These are phyloP conservation scores for Pteropus rufus DNA, from an alignment of 2,797 vertebrate genomes.

Conservation along the genomic window DNA sequence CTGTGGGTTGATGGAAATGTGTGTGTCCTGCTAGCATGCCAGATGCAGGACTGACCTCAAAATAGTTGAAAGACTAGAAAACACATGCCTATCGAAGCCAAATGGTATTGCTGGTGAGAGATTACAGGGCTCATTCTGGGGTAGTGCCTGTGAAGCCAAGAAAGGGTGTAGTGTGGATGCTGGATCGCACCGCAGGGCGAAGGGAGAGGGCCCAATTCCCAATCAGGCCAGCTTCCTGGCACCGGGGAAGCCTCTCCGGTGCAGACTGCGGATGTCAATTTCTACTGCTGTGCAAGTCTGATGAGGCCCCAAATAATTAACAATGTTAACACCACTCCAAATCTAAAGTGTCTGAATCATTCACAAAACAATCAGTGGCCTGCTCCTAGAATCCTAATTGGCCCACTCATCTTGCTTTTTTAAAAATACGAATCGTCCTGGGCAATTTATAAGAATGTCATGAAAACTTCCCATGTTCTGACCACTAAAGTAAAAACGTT, in stretches of 20 bases:
- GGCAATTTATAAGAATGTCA: neutral
- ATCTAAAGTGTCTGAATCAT: neutral
- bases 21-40: neutral
- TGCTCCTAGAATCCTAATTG: neutral
- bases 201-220: neutral
- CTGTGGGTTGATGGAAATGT: neutral
- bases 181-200: neutral
- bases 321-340: slow-evolving; percentile 7
- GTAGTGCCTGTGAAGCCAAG: neutral
- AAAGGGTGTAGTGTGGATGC: neutral
- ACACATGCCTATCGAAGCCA: neutral
- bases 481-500: neutral
- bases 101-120: slow-evolving; percentile 37
- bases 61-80: neutral
- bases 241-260: neutral
- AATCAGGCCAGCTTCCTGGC: neutral
- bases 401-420: neutral
- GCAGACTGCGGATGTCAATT: neutral
- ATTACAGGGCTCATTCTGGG: slow-evolving; percentile 27
- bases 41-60: neutral
- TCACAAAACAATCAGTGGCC: neutral
- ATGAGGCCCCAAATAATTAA: neutral
- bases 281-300: neutral
- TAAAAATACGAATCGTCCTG: neutral
- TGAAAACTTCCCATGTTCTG: neutral